These are phyloP conservation scores for Cataglyphis albicans DNA, from an alignment of 2,888 invertebrate species.

Conservation along the genomic window DNA sequence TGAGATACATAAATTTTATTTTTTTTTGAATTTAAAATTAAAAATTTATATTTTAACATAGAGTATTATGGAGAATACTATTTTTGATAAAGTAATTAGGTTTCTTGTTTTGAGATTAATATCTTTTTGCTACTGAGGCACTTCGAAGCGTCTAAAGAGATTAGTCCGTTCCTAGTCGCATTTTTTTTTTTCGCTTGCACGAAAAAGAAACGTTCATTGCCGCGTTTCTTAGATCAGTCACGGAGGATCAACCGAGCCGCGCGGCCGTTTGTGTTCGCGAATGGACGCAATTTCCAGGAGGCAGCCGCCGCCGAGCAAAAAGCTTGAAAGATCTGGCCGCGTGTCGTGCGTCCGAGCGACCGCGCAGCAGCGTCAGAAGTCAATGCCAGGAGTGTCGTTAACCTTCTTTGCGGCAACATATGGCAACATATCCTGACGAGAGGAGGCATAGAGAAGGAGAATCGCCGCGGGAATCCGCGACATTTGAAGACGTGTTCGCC, in stretches of 20 bases:
- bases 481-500: slow-evolving; percentile 39
- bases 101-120: neutral
- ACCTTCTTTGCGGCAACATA: slow-evolving; percentile 74
- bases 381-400: slow-evolving; percentile 78
- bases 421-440: slow-evolving; percentile 66
- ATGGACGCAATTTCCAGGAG: slow-evolving; percentile 69
- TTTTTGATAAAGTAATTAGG: neutral
- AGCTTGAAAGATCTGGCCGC: slow-evolving; percentile 70
- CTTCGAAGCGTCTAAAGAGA: neutral
- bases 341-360: slow-evolving; percentile 68
- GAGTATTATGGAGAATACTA: neutral
- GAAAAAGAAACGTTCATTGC: slow-evolving; percentile 10
- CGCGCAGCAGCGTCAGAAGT: slow-evolving; percentile 71
- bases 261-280: slow-evolving; percentile 52
- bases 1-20: neutral
- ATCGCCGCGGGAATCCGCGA: slow-evolving; percentile 60
- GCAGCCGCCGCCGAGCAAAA: slow-evolving; percentile 66
- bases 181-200: slow-evolving; percentile 1
- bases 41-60: neutral
- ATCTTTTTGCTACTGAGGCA: neutral
- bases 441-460: slow-evolving; percentile 58
- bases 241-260: slow-evolving; percentile 23
- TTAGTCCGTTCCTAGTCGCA: slow-evolving; percentile 1
- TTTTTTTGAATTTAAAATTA: neutral
- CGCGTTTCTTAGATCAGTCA: slow-evolving; percentile 33